Evolutionary conservation across 2,888 invertebrate genomes (phyloP).

Genomic region (Chaitophorus viminalis): DNA sequence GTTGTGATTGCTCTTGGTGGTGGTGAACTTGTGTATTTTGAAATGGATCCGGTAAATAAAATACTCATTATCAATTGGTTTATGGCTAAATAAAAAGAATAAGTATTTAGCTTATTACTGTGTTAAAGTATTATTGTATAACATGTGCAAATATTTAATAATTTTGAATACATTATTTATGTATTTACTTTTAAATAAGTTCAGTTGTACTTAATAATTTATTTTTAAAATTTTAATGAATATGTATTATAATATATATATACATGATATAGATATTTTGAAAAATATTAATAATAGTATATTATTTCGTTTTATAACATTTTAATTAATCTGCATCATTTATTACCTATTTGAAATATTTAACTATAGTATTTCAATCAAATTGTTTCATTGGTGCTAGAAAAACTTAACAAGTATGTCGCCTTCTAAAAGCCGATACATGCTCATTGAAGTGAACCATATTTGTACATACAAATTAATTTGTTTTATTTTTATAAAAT

Average conservation of each 20-base stretch:
- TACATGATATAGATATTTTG: background rate
- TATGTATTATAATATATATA: too few relatives aligned
- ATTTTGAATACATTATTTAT: too few relatives aligned
- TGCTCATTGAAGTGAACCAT: slow-evolving; percentile 69
- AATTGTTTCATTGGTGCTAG: slow-evolving; percentile 24
- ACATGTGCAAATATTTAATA: too few relatives aligned
- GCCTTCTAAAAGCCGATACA: slow-evolving; percentile 66
- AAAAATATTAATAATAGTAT: background rate
- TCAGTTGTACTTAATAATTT: too few relatives aligned
- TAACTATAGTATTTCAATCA: slow-evolving; percentile 62
- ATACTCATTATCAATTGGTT: too few relatives aligned
- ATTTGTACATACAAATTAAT: slow-evolving; percentile 62
- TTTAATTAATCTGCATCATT: slow-evolving; percentile 19
- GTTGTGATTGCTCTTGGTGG: slow-evolving; percentile 98
- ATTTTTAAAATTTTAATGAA: too few relatives aligned
- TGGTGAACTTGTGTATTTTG: slow-evolving; percentile 98
- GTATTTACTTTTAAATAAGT: too few relatives aligned
- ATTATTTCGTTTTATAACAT: background rate
- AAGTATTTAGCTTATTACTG: too few relatives aligned
- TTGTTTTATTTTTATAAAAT: background rate
- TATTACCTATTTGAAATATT: slow-evolving; percentile 41
- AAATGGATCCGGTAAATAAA: slow-evolving; percentile 94
- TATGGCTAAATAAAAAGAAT: too few relatives aligned
- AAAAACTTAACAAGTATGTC: slow-evolving; percentile 66
- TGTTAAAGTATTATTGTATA: too few relatives aligned